Evolutionary conservation across 2,888 invertebrate genomes (phyloP).

Genomic region (Ophion costatus): DNA sequence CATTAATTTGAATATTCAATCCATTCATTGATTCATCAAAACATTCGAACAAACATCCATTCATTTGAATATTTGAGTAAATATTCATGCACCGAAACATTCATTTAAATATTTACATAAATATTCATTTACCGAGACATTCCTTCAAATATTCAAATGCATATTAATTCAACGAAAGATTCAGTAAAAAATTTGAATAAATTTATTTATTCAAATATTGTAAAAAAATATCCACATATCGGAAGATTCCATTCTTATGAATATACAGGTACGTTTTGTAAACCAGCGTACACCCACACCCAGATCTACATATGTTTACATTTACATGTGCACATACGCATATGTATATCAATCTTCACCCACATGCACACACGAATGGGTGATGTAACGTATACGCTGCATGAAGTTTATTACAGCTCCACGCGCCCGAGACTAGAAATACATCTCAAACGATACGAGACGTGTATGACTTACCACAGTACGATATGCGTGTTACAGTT

Average conservation of each 20-base stretch:
- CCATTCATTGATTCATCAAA: too few species aligned
- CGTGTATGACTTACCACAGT: slow-evolving; percentile 40
- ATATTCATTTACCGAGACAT: too few species aligned
- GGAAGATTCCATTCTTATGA: neutral
- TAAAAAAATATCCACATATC: neutral
- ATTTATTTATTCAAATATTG: too few species aligned
- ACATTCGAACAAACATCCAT: too few species aligned
- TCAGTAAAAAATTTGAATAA: neutral
- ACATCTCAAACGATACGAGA: slow-evolving; percentile 49
- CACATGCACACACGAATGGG: neutral
- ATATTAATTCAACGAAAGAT: neutral
- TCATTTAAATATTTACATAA: too few species aligned
- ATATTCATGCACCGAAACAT: too few species aligned
- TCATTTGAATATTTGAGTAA: too few species aligned
- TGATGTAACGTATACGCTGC: slow-evolving; percentile 7
- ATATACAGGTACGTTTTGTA: neutral
- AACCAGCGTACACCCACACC: neutral
- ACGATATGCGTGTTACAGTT: slow-evolving; percentile 41
- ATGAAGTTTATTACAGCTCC: slow-evolving; percentile 47
- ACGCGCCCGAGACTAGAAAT: slow-evolving; percentile 43
- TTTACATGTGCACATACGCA: neutral
- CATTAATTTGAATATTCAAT: too few species aligned
- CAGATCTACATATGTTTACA: too few species aligned
- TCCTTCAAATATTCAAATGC: neutral
- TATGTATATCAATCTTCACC: neutral